phyloP scores from a whole-genome alignment of 2,888 invertebrate species.

The Therioaphis trifolii region DNA sequence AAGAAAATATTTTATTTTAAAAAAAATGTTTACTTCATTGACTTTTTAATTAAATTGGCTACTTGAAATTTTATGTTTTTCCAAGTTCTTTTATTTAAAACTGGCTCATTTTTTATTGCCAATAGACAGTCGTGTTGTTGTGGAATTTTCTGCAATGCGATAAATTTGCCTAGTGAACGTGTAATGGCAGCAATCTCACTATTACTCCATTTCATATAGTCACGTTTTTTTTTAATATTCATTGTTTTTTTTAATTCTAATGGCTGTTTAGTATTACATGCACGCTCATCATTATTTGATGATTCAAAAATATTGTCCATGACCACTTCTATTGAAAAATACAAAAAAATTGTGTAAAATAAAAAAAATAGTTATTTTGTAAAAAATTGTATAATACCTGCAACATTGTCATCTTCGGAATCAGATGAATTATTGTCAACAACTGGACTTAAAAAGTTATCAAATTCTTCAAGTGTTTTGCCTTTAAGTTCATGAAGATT shows the following conservation, averaged over 20 bases:
- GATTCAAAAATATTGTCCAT: not conserved
- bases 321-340: too few species aligned
- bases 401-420: not conserved
- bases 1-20: too few species aligned
- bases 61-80: too few species aligned
- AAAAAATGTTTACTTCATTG: too few species aligned
- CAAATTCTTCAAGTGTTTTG: not conserved
- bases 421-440: too few species aligned
- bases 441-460: too few species aligned
- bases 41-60: too few species aligned
- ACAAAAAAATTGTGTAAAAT: not conserved
- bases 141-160: not conserved
- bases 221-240: not conserved
- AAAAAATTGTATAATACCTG: not conserved
- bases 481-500: not conserved
- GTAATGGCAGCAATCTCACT: not conserved
- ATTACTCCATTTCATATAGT: not conserved
- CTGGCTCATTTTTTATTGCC: too few species aligned
- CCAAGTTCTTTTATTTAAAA: too few species aligned
- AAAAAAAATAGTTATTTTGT: too few species aligned
- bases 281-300: not conserved
- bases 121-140: slow-evolving; percentile 3
- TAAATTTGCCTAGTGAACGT: not conserved
- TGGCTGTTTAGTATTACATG: too few species aligned
- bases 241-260: too few species aligned